These are phyloP conservation scores for Stratiomys singularior DNA, from an alignment of 2,888 invertebrate species.

Conservation along the genomic window DNA sequence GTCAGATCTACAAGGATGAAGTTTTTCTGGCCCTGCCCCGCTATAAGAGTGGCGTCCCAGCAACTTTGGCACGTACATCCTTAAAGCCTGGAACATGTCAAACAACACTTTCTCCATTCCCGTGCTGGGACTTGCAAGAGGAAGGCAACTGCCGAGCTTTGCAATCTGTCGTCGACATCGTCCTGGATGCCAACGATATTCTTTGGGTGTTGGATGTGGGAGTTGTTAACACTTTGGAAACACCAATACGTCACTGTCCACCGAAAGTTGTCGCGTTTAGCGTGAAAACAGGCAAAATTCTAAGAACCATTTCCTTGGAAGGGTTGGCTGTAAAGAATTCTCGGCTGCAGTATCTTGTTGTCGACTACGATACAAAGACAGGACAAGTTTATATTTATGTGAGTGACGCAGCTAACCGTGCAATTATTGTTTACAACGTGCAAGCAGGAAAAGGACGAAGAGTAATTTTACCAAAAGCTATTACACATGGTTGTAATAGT, in stretches of 20 bases:
- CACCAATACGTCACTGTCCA: constrained; percentile 73
- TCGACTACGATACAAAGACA: constrained; percentile 72
- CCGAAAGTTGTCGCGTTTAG: constrained; percentile 76
- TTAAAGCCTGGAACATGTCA: constrained; percentile 67
- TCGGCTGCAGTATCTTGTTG: constrained; percentile 75
- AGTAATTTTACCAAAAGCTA: constrained; percentile 71
- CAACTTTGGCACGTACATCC: constrained; percentile 71
- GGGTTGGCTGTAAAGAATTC: constrained; percentile 70
- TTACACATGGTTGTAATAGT: constrained; percentile 67
- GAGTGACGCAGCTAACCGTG: constrained; percentile 76
- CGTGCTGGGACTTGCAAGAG: constrained; percentile 73
- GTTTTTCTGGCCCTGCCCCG: constrained; percentile 71
- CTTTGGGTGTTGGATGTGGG: constrained; percentile 81
- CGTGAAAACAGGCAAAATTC: constrained; percentile 70
- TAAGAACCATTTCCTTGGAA: constrained; percentile 72
- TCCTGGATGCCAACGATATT: constrained; percentile 71
- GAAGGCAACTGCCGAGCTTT: constrained; percentile 72
- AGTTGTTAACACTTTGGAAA: constrained; percentile 73
- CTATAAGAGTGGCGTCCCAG: constrained; percentile 72
- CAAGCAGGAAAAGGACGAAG: constrained; percentile 72
- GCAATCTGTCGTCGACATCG: constrained; percentile 77
- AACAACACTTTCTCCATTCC: constrained; percentile 71
- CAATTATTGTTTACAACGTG: constrained; percentile 76
- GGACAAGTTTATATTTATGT: constrained; percentile 73
- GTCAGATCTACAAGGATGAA: constrained; percentile 69